phyloP scores from a whole-genome alignment of 2,797 vertebrate genomes.

The Pristis pectinata region DNA sequence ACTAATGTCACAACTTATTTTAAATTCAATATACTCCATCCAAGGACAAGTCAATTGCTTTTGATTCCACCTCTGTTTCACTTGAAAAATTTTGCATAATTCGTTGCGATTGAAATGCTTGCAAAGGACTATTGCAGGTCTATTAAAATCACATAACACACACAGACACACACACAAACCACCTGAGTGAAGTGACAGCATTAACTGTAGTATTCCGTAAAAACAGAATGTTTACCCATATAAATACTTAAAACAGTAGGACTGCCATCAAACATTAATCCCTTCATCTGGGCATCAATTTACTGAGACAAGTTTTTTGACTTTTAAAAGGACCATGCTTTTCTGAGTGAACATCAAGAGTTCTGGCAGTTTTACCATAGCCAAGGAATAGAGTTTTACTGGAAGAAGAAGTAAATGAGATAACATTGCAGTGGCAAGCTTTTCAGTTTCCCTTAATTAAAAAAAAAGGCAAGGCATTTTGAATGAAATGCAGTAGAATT shows the following conservation, averaged over 20 bases:
- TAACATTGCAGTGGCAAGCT: not conserved
- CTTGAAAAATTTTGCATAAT: not conserved
- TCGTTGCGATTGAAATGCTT: not conserved
- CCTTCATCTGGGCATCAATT: not conserved
- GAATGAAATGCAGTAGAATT: no score
- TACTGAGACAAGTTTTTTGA: not conserved
- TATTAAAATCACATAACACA: not conserved
- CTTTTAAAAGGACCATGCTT: not conserved
- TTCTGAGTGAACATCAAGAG: not conserved
- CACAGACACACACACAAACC: no score
- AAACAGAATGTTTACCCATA: not conserved
- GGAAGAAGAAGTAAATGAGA: not conserved
- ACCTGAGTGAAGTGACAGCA: not conserved
- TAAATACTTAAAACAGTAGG: not conserved
- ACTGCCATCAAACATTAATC: not conserved
- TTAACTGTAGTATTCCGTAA: not conserved
- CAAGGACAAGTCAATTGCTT: not conserved
- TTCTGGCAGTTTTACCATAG: not conserved
- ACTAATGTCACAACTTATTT: not conserved
- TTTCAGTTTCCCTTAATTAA: not conserved
- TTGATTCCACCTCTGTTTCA: not conserved
- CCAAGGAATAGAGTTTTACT: not conserved
- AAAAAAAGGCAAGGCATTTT: not conserved
- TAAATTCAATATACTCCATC: no score
- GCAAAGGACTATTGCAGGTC: not conserved